Conservation (phyloP, 2,797 vertebrate genomes). For the Lagodon rhomboides region DNA sequence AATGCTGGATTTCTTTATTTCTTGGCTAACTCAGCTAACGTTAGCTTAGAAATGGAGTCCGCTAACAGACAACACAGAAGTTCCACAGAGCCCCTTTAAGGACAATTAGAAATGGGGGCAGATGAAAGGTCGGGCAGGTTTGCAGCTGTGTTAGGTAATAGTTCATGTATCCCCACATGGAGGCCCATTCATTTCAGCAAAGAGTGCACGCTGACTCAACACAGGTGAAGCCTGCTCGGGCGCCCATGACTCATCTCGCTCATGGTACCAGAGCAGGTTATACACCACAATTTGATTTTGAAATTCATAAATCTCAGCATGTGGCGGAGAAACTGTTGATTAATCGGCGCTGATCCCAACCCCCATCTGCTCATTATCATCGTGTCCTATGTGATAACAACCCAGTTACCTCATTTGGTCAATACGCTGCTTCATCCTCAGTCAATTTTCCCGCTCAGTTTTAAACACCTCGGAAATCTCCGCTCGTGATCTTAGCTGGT, state of each 20-base stretch:
- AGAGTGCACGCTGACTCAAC: not conserved
- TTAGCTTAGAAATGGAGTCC: too few species aligned
- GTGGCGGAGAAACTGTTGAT: not conserved
- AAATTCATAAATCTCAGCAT: not conserved
- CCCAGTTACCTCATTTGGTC: not conserved
- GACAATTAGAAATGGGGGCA: not conserved
- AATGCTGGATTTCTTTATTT: too few species aligned
- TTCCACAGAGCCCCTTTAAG: too few species aligned
- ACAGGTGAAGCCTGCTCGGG: not conserved
- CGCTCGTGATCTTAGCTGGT: not conserved
- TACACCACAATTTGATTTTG: not conserved
- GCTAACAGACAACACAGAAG: too few species aligned
- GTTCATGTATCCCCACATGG: not conserved
- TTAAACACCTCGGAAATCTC: not conserved
- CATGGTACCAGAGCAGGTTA: not conserved
- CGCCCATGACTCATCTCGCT: not conserved
- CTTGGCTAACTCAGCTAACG: too few species aligned
- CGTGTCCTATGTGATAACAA: not conserved
- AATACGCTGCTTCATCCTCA: not conserved
- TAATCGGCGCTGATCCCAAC: not conserved
- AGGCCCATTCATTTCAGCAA: constrained; percentile 15
- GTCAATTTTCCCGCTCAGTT: not conserved
- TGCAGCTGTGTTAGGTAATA: not conserved
- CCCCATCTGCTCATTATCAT: not conserved
- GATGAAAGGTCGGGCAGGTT: not conserved